phyloP scores from a whole-genome alignment of 1,140 invertebrate species.

The Danaus melanippus region DNA sequence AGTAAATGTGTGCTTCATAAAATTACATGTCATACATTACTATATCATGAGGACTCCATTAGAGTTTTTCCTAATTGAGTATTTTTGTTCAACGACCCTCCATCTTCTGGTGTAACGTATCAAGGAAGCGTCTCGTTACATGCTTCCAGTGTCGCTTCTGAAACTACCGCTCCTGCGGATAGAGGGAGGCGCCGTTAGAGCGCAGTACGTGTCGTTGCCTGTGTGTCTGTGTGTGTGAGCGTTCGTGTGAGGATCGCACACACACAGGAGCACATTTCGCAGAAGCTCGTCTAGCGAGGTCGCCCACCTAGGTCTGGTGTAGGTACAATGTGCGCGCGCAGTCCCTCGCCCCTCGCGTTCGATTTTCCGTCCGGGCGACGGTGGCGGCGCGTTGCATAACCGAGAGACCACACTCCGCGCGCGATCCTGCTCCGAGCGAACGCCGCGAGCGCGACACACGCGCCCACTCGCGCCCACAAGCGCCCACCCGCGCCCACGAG shows the following conservation, averaged over 20 bases:
- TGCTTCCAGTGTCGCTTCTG: conserved; percentile 27
- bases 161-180: conserved; percentile 30
- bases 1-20: too few relatives aligned
- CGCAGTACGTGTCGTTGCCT: conserved; percentile 12
- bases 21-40: too few relatives aligned
- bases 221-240: conserved; percentile 14
- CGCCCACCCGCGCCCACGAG: conserved; percentile 37
- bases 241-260: conserved; percentile 9
- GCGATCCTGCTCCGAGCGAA: conserved; percentile 60
- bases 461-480: conserved; percentile 58
- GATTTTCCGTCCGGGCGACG: conserved; percentile 58
- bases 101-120: too few relatives aligned
- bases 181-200: conserved; percentile 23
- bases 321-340: conserved; percentile 47
- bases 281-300: conserved; percentile 37
- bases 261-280: conserved; percentile 23
- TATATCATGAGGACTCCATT: too few relatives aligned
- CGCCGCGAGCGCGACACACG: conserved; percentile 58
- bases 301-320: conserved; percentile 34
- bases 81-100: too few relatives aligned
- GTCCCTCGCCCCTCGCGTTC: conserved; percentile 50
- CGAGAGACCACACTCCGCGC: conserved; percentile 60
- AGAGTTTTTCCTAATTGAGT: too few relatives aligned
- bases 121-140: conserved; percentile 28
- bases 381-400: conserved; percentile 69